Evolutionary conservation across 2,888 invertebrate genomes (phyloP).

Genomic region (Acrobeloides nanus): DNA sequence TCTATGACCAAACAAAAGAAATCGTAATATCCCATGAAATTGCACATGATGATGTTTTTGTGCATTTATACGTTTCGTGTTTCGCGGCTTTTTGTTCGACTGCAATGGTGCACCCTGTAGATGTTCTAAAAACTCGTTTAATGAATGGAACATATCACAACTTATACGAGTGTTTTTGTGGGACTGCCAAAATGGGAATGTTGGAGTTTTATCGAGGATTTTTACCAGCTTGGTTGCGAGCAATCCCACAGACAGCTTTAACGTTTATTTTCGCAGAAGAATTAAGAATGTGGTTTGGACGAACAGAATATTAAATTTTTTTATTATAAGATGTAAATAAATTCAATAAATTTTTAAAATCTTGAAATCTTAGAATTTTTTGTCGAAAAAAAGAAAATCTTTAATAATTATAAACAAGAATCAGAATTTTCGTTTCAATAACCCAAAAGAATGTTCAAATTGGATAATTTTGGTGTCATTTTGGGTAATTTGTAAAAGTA

Average conservation of each 20-base stretch:
- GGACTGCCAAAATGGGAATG: slow-evolving; percentile 81
- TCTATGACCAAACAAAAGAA: slow-evolving; percentile 85
- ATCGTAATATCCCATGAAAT: slow-evolving; percentile 65
- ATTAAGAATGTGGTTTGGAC: too few relatives aligned
- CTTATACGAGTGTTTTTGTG: slow-evolving; percentile 67
- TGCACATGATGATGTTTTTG: slow-evolving; percentile 74
- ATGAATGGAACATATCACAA: slow-evolving; percentile 95
- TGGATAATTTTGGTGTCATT: too few relatives aligned
- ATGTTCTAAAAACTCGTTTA: slow-evolving; percentile 82
- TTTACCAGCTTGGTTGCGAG: slow-evolving; percentile 72
- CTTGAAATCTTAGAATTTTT: too few relatives aligned
- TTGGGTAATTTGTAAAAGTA: too few relatives aligned
- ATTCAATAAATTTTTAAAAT: too few relatives aligned
- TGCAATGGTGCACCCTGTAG: slow-evolving; percentile 82
- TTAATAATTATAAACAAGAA: too few relatives aligned
- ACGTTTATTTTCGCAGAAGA: too few relatives aligned
- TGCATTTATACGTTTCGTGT: slow-evolving; percentile 66
- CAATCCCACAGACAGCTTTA: slow-evolving; percentile 91
- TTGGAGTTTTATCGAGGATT: slow-evolving; percentile 78
- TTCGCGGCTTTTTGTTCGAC: slow-evolving; percentile 73
- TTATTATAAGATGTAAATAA: too few relatives aligned
- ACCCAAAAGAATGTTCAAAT: too few relatives aligned
- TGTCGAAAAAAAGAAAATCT: too few relatives aligned
- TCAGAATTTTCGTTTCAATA: too few relatives aligned
- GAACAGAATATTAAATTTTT: too few relatives aligned